Base-by-base conservation (phyloP, 2,888 invertebrate genomes). In the Lasius platythorax region DNA sequence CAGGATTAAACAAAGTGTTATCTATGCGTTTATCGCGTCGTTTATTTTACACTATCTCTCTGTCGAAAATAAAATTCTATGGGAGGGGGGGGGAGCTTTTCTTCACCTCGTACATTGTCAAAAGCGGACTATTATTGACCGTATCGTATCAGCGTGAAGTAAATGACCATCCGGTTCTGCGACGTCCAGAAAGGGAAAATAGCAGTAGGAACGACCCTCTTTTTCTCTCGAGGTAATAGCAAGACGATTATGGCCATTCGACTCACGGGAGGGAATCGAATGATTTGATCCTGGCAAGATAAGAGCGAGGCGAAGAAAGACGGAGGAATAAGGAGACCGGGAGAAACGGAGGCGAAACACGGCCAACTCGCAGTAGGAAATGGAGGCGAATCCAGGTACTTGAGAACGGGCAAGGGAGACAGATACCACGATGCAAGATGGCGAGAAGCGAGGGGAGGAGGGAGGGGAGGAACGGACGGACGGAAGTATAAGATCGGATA, bases 201-300 rank as follows among this genome's bases (percentile, higher is more conserved):
- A 82, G 63, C 88, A 87, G 87, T 90, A 85, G 88, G 64, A 85
- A 40, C 84, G 87, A 89, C 85, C 86, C 88, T 88, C 87, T 87
- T 87, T 88, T 89, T 85, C 89, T 84, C 58, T 85, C 75, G 66
- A 68, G 83, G 87, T 83, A 83, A 79, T 79, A 81, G 85, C 83
- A 61, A 85, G 85, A 83, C 87, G 91, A 92, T 92, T 90, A 91
- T 91, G 85, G 91, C 87, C 90, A 87, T 90, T 90, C 88, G 85
- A 87, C 87, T 89, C 87, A 88, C 82, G 84, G 86, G 89, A 90
- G 90, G 90, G 89, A 90, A 88, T 89, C 91, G 89, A 91, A 90
- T 92, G 91, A 93, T 93, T 93, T 93, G 93, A 94, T 94, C 91
- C 79, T 81, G 88, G 84, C 85, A 85, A 88, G 93, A 93, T 93